Evolutionary conservation across 2,113 vertebrate genomes (phyloP), one percentile per base, ranked within the genome.

Genomic region (Tichodroma muraria): DNA sequence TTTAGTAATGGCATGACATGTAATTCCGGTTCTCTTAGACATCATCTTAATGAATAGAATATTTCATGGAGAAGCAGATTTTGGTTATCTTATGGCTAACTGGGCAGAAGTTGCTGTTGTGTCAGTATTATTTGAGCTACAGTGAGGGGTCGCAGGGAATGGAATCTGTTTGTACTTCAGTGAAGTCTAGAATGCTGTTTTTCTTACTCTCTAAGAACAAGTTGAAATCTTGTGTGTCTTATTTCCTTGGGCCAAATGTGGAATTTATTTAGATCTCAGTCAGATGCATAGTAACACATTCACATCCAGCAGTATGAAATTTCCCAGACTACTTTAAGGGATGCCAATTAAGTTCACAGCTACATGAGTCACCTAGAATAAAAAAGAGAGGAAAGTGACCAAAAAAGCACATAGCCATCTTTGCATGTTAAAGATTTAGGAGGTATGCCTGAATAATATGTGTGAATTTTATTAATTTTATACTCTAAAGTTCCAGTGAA

Each of bases 281-380:
- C 80, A 95, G 95, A 90, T 95, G 93, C 89, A 91, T 97, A 96
- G 93, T 97, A 96, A 93, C 96, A 95, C 90, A 64, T 95, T 94
- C 88, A 33, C 82, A 96, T 97, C 89, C 96, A 81, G 89, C 82
- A 59, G 85, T 90, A 96, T 96, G 93, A 97, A 96, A 96, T 97
- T 95, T 96, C 85, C 90, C 89, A 81, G 52, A 82, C 73, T 89
- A 45, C 95, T 96, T 86, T 79, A 95, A 96, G 80, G 94, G 80
- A 80, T 97, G 94, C 95, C 97, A 97, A 40, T 98, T 97, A 98
- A 95, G 85, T 87, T 95, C 93, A 94, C 50, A 95, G 95, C 75
- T 95, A 71, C 88, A 84, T 95, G 96, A 97, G 96, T 97, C 94
- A 97, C 96, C 93, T 96, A 90, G 57, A 92, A 94, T 95, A 83